Percentiles rank a stretch among this genome's conserved stretches.
Evolutionary conservation across 2,113 vertebrate genomes (phyloP).

Genomic region (Ameiurus melas): DNA sequence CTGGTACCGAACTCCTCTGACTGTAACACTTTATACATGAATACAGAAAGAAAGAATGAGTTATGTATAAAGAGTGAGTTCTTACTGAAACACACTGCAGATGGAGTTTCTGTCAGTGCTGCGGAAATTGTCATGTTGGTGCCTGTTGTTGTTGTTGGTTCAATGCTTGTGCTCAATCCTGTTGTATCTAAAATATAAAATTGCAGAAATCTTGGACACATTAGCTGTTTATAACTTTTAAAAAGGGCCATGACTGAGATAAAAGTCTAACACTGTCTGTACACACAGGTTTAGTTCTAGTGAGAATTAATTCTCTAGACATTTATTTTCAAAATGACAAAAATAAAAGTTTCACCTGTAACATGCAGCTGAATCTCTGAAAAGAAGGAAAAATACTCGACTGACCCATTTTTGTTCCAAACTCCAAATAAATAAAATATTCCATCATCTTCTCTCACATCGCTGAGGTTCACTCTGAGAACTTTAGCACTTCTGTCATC

Average conservation of each 20-base stretch:
- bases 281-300: background rate
- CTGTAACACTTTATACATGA: too few relatives aligned
- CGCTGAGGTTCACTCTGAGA: conserved; percentile 7
- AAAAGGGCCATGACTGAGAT: background rate
- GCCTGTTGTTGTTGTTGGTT: background rate
- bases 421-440: conserved; percentile 6
- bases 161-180: background rate
- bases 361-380: conserved; percentile 6
- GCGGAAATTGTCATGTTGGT: background rate
- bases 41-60: too few relatives aligned
- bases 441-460: conserved; percentile 18
- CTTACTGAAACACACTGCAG: background rate
- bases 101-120: background rate
- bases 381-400: background rate
- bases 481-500: conserved; percentile 12
- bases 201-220: background rate
- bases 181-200: background rate
- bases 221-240: background rate
- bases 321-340: background rate
- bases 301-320: too few relatives aligned
- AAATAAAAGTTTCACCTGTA: background rate
- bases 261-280: background rate
- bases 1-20: background rate
- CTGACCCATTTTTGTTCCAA: too few relatives aligned
- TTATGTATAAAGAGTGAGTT: background rate